Evolutionary conservation across 1,140 invertebrate species (phyloP).

Genomic region (Diachasma alloeum): DNA sequence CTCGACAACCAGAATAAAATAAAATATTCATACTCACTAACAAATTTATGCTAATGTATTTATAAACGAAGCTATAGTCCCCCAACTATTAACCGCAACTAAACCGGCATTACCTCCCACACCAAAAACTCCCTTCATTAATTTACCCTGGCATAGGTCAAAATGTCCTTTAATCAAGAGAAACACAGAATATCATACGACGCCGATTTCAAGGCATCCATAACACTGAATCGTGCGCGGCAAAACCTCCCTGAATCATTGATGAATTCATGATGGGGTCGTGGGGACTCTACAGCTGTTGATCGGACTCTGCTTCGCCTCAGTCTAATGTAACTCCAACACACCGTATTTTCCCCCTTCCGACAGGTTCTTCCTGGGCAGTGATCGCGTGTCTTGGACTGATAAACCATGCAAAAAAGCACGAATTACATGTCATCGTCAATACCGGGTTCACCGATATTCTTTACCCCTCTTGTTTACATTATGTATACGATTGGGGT

Average conservation of each 20-base stretch:
- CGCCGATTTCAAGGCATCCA: slow-evolving; percentile 55
- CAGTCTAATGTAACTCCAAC: slow-evolving; percentile 3
- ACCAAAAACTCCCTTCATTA: too few species aligned
- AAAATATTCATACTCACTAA: not conserved
- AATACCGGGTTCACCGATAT: slow-evolving; percentile 12
- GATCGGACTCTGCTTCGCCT: slow-evolving; percentile 41
- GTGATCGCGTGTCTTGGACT: slow-evolving; percentile 41
- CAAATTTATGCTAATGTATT: not conserved
- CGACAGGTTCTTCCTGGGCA: not conserved
- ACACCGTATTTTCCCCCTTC: not conserved
- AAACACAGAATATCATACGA: slow-evolving; percentile 20
- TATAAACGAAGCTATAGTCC: not conserved
- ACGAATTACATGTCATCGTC: slow-evolving; percentile 46
- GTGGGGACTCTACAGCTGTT: slow-evolving; percentile 59
- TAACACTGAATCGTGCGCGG: slow-evolving; percentile 44
- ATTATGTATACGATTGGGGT: not conserved
- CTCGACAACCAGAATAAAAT: not conserved
- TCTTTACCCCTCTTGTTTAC: not conserved
- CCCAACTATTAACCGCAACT: not conserved
- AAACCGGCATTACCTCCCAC: not conserved
- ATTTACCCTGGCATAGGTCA: not conserved
- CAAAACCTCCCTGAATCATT: slow-evolving; percentile 55
- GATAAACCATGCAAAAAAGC: slow-evolving; percentile 52
- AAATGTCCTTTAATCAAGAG: not conserved
- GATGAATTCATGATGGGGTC: slow-evolving; percentile 58